phyloP scores from a whole-genome alignment of 35 echinoderm and acorn worm genomes.

The Hemicentrotus pulcherrimus region DNA sequence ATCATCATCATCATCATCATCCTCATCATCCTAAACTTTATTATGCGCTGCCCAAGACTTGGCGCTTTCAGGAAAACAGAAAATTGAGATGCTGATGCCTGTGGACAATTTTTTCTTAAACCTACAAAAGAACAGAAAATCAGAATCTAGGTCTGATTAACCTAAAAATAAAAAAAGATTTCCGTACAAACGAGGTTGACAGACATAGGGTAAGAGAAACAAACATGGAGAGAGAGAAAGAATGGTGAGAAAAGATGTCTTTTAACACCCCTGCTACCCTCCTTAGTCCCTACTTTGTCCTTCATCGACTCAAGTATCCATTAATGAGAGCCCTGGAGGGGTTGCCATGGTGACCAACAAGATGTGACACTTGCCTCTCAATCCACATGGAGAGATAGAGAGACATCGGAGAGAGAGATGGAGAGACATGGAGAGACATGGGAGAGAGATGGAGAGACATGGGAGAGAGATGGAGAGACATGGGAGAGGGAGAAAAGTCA shows the following conservation, averaged over 20 bases:
- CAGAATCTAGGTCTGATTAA: not conserved
- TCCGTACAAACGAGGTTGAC: not conserved
- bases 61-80: too few relatives aligned
- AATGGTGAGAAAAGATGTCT: slow-evolving; percentile 17
- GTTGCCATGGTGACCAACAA: slow-evolving; percentile 38
- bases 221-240: not conserved
- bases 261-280: not conserved
- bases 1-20: too few relatives aligned
- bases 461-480: too few relatives aligned
- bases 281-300: slow-evolving; percentile 21
- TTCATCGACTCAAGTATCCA: slow-evolving; percentile 46
- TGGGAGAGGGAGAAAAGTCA: not conserved
- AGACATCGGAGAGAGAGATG: not conserved
- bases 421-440: too few relatives aligned
- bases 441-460: not conserved
- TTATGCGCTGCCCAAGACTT: too few relatives aligned
- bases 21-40: too few relatives aligned
- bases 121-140: not conserved
- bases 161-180: not conserved
- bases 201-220: slow-evolving; percentile 17
- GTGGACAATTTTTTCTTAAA: not conserved
- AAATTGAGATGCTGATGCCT: too few relatives aligned
- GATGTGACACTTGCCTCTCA: slow-evolving; percentile 33
- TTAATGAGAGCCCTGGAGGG: slow-evolving; percentile 45
- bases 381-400: not conserved